Evolutionary conservation across 2,888 invertebrate genomes (phyloP), one percentile per base, ranked within the genome.

Genomic region (Melangyna quadrimaculata): DNA sequence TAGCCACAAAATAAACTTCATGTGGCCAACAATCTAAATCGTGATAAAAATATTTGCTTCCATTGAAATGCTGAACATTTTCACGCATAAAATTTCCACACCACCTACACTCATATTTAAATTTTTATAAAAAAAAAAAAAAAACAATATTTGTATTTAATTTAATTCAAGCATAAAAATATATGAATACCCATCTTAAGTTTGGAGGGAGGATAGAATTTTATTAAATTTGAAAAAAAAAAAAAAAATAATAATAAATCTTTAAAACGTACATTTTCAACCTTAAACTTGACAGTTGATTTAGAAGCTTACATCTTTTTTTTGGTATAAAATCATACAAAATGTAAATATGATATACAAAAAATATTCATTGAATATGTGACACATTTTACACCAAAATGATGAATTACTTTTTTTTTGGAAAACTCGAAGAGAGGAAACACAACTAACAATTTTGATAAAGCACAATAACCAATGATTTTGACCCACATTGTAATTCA

Each of bases 71-170:
- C 22, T 32, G n/a, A 59, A 65, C 51, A 51, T 73, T 74, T 55
- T 32, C 55, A 65, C 24, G 17, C 35, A 57, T 67, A 35, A 35
- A 48, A 57, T 45, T 55, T 24, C 35, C 37, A 48, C 12, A 17
- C 17, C 69, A 37, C 75, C 69, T 29, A 75, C 67, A 48, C 24
- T 19, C 14, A 29, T n/a, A n/a, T 14, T 32, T 55, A 32, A 55
- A 17, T 55, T 32, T 55, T 32, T 17, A 14, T 17, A 55, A 9
- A 53, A 53, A 53, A 27, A 7, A 2, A 19, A 8, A 29, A 53
- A 53, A 53, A 27, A 7, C 0, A 19, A 8, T 22, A 2, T 45
- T 22, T 10, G 2, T 9, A 35, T 61, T 17, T 17, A 37, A 53
- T 22, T 29, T 22, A 29, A 63, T 17, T 8, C n/a, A 22, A 37